Percentiles rank a stretch among this genome's conserved stretches.
phyloP scores from a whole-genome alignment of 1,140 invertebrate genomes.

The Antheraea pernyi region DNA sequence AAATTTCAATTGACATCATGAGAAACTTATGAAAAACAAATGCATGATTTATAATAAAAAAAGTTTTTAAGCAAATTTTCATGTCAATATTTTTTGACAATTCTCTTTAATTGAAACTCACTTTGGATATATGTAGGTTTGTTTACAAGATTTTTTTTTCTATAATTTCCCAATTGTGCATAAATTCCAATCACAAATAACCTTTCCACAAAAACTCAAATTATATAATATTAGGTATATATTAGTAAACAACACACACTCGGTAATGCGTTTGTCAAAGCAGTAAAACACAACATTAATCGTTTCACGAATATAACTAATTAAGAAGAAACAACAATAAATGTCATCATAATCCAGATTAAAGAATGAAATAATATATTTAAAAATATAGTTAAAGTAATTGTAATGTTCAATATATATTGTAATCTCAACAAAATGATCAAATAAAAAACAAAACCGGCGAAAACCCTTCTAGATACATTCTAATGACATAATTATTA shows the following conservation, averaged over 20 bases:
- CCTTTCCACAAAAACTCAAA: not conserved
- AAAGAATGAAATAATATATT: not conserved
- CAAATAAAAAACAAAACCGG: too few species aligned
- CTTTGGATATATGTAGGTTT: not conserved
- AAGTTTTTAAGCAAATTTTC: too few species aligned
- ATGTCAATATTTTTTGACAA: not conserved
- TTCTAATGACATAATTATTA: not conserved
- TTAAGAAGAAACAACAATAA: not conserved
- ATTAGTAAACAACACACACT: not conserved
- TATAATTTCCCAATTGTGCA: not conserved
- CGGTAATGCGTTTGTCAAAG: conserved; percentile 1
- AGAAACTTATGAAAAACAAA: too few species aligned
- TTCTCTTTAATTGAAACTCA: not conserved
- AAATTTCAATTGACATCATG: too few species aligned
- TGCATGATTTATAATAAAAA: too few species aligned
- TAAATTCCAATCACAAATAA: not conserved
- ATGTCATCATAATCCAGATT: conserved; percentile 1
- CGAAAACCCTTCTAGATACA: too few species aligned
- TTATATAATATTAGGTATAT: not conserved
- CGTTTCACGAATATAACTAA: conserved; percentile 47
- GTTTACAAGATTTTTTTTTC: not conserved
- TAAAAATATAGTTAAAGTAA: not conserved
- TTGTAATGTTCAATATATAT: conserved; percentile 11
- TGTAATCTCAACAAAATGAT: not conserved
- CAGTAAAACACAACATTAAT: conserved; percentile 29